Conservation (phyloP, 1,140 invertebrate species). For the Aphelinus certus region DNA sequence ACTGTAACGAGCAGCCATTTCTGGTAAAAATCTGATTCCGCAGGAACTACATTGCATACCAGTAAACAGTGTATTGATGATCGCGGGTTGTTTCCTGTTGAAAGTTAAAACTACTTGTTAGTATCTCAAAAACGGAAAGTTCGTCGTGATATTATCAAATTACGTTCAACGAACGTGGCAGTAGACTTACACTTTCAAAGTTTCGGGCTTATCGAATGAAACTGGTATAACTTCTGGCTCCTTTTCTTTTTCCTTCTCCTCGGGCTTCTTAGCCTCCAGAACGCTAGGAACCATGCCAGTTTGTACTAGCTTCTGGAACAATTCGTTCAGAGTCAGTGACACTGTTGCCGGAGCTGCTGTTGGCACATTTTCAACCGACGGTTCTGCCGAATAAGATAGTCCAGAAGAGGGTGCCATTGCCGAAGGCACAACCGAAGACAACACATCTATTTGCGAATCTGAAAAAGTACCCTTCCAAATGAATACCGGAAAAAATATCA, state of each 20-base stretch:
- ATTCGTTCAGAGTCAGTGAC: conserved; percentile 77
- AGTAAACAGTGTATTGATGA: conserved; percentile 77
- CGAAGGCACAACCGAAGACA: conserved; percentile 73
- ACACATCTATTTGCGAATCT: conserved; percentile 68
- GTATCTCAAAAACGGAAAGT: too few species aligned
- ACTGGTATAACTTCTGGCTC: conserved; percentile 70
- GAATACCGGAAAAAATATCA: background rate
- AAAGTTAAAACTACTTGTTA: conserved; percentile 27
- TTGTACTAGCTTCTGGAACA: conserved; percentile 84
- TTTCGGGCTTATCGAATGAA: conserved; percentile 74
- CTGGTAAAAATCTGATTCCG: conserved; percentile 87
- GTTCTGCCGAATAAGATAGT: conserved; percentile 66
- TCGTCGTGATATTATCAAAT: too few species aligned
- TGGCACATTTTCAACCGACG: conserved; percentile 50
- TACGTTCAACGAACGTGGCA: too few species aligned
- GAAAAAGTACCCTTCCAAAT: conserved; percentile 17
- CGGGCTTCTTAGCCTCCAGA: conserved; percentile 59
- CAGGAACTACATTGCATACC: conserved; percentile 96
- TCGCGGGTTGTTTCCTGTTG: conserved; percentile 71
- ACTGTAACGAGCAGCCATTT: conserved; percentile 87
- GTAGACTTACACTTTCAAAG: conserved; percentile 74
- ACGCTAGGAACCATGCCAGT: conserved; percentile 80
- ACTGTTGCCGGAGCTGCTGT: conserved; percentile 46
- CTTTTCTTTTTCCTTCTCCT: conserved; percentile 62
- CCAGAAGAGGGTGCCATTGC: conserved; percentile 69